Conservation (phyloP, 2,888 invertebrate species). For the Cistogaster globosa region DNA sequence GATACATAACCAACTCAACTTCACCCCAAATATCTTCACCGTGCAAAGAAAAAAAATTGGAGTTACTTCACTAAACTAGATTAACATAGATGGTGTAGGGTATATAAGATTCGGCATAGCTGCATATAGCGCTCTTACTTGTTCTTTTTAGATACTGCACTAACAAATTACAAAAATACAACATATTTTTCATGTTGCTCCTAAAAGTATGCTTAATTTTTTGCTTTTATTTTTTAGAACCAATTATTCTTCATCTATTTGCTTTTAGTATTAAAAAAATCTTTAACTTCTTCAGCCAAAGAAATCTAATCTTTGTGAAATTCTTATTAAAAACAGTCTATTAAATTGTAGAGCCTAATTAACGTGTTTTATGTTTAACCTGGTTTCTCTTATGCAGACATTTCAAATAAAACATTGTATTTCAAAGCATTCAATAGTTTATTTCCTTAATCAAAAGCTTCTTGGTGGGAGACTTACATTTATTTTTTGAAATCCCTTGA, state of each 20-base stretch:
- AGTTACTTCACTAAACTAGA: no score
- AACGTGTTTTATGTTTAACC: slow-evolving; percentile 9
- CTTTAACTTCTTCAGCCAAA: neutral
- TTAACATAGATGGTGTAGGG: no score
- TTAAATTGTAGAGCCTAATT: neutral
- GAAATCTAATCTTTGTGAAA: neutral
- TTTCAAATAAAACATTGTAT: slow-evolving; percentile 8
- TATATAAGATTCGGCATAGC: no score
- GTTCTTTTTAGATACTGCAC: no score
- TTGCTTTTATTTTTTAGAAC: no score
- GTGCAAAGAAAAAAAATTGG: no score
- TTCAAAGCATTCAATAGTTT: neutral
- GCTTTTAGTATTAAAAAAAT: no score
- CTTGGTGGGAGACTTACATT: neutral
- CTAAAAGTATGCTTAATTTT: neutral
- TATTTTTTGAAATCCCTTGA: neutral
- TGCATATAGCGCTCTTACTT: no score
- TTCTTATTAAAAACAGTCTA: neutral
- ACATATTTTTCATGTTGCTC: neutral
- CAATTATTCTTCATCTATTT: neutral
- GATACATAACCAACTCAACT: no score
- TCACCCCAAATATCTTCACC: no score
- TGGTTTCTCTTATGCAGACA: slow-evolving; percentile 1
- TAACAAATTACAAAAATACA: no score
- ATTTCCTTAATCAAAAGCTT: neutral